A percentile compares a stretch with the other conserved stretches of the same genome.
phyloP scores from a whole-genome alignment of 2,888 invertebrate genomes.

The Drosophila fungiperda region DNA sequence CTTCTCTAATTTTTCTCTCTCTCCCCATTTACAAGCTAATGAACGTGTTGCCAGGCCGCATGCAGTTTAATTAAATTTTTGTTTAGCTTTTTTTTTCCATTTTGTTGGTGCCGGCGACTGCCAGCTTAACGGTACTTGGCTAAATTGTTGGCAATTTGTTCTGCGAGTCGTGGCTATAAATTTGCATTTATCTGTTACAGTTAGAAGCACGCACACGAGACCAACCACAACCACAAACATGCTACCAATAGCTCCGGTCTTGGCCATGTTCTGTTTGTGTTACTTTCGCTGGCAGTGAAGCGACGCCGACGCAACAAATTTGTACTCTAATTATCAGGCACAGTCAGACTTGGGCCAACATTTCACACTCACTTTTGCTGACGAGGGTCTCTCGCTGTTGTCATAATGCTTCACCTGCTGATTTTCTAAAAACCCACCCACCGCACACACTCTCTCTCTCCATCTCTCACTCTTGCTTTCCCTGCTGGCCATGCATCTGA shows the following conservation, averaged over 20 bases:
- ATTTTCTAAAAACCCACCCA: constrained; percentile 13
- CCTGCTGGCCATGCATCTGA: constrained; percentile 60
- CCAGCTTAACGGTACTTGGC: constrained; percentile 70
- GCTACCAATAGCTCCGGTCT: constrained; percentile 18
- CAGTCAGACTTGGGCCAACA: constrained; percentile 44
- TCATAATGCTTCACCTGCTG: constrained; percentile 61
- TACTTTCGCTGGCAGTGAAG: constrained; percentile 77
- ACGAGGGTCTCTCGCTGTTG: constrained; percentile 56
- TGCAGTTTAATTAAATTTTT: constrained; percentile 71
- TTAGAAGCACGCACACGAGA: constrained; percentile 63
- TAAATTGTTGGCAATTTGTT: constrained; percentile 79
- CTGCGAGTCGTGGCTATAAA: constrained; percentile 64
- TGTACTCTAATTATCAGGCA: constrained; percentile 72
- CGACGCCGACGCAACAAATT: constrained; percentile 65
- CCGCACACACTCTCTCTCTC: background rate
- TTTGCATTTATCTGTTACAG: constrained; percentile 79
- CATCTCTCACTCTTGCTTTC: background rate
- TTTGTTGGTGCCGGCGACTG: constrained; percentile 15
- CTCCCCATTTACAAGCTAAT: constrained; percentile 49
- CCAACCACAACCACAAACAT: constrained; percentile 43
- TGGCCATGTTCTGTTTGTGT: constrained; percentile 40
- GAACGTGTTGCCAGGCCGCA: constrained; percentile 50
- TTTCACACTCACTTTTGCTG: constrained; percentile 74
- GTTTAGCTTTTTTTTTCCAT: constrained; percentile 23
- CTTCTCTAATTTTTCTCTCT: background rate